phyloP scores from a whole-genome alignment of 1,140 invertebrate species.

The Panulirus ornatus region DNA sequence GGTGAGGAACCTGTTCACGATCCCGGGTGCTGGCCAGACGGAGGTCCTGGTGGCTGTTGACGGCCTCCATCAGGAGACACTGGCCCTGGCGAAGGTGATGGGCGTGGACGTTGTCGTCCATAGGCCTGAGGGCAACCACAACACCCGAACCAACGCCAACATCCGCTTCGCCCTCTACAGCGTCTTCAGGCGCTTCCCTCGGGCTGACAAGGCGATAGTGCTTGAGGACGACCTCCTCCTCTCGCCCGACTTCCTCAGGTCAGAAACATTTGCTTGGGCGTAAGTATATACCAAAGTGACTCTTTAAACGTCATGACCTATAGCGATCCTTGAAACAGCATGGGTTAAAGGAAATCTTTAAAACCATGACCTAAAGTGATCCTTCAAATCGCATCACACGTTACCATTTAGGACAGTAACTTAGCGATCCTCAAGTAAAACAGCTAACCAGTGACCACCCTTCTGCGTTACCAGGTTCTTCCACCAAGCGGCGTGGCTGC shows the following conservation, averaged over 20 bases:
- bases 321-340: not conserved
- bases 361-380: too few relatives aligned
- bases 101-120: constrained; percentile 29
- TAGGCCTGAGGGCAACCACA: constrained; percentile 30
- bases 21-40: constrained; percentile 39
- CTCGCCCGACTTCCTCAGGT: constrained; percentile 46
- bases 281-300: not conserved
- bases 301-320: not conserved
- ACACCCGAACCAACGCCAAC: constrained; percentile 58
- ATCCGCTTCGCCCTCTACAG: constrained; percentile 54
- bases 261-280: too few relatives aligned
- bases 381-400: too few relatives aligned
- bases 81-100: constrained; percentile 49
- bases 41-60: constrained; percentile 54
- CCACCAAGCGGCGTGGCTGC: constrained; percentile 52
- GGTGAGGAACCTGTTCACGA: constrained; percentile 43
- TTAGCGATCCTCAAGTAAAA: too few relatives aligned
- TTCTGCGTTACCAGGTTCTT: too few relatives aligned
- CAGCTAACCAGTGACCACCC: too few relatives aligned
- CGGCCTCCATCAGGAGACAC: constrained; percentile 37
- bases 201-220: constrained; percentile 48
- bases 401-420: too few relatives aligned
- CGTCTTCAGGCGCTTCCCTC: constrained; percentile 43
- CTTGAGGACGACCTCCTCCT: constrained; percentile 56
- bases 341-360: too few relatives aligned